Evolutionary conservation across 2,113 vertebrate species (phyloP), one percentile per base, ranked within the genome.

Genomic region (Taxidea taxus): DNA sequence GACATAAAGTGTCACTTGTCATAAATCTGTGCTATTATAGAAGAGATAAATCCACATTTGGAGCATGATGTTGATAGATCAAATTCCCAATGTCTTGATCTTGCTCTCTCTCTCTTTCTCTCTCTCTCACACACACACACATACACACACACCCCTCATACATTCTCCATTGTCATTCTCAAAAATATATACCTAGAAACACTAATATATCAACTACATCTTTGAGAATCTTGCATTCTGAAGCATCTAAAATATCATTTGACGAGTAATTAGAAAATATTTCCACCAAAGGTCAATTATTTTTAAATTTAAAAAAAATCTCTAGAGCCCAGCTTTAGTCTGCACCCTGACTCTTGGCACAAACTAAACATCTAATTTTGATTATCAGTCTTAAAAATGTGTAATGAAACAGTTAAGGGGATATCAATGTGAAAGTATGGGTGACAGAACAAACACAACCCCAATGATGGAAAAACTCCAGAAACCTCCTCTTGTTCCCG

Each of bases 251-350:
- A 87, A 78, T 6, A 12, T 58, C 4, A 25, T 94, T 81, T 97
- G 49, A 92, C 34, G 89, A 94, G 88, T 84, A 89, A 93, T 89
- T 90, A 60, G 51, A 96, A 96, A 95, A 92, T 77, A 90, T 87
- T 77, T 94, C 56, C 29, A 84, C 27, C n/a, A 82, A 91, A 85
- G 49, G 39, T 11, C 78, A 66, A 70, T 94, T 92, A 62, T 92
- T 94, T 96, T 97, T 87, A 91, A 90, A 95, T 91, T 51, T 2
- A 60, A 68, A 95, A 44, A 66, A 90, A 91, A 68, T 44, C 2
- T 47, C 81, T 62, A 27, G 7, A 91, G 60, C 29, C 31, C 31
- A 91, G 78, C 1, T 87, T 77, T 89, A 81, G 20, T 96, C 89
- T 91, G 18, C 3, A 37, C 47, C 62, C 58, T 93, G 44, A 97